Evolutionary conservation across 2,797 vertebrate genomes (phyloP).

Genomic region (Acanthis flammea): DNA sequence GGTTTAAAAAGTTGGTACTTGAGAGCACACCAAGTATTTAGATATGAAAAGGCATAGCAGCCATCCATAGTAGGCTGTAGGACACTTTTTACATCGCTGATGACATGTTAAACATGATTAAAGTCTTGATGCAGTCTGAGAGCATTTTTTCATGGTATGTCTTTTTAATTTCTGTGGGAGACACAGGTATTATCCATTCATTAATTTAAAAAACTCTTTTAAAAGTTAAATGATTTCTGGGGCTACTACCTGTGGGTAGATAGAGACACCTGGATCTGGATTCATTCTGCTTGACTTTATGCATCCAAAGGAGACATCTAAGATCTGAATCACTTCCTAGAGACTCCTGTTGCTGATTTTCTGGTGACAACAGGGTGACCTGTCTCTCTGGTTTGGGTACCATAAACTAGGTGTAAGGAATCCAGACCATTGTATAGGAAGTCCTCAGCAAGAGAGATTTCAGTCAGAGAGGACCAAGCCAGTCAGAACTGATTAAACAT

Average conservation of each 20-base stretch:
- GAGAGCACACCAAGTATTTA: neutral
- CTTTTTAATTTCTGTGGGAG: neutral
- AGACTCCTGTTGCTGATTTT: neutral
- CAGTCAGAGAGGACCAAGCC: neutral
- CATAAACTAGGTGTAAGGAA: neutral
- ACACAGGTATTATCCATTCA: neutral
- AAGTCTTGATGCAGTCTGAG: neutral
- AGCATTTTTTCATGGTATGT: neutral
- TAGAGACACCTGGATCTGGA: neutral
- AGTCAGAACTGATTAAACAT: neutral
- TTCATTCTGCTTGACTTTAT: neutral
- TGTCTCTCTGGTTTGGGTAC: neutral
- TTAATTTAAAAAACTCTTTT: neutral
- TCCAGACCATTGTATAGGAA: neutral
- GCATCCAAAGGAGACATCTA: neutral
- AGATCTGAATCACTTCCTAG: neutral
- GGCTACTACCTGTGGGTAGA: neutral
- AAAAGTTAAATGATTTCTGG: neutral
- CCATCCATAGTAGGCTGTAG: neutral
- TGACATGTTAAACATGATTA: neutral
- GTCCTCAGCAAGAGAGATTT: neutral
- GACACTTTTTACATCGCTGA: neutral
- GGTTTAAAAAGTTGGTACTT: neutral
- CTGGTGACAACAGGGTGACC: neutral
- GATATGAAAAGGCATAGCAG: neutral